A percentile compares a stretch with the other conserved stretches of the same genome.
Evolutionary conservation across 2,113 vertebrate species (phyloP).

Genomic region (Saguinus imperator): DNA sequence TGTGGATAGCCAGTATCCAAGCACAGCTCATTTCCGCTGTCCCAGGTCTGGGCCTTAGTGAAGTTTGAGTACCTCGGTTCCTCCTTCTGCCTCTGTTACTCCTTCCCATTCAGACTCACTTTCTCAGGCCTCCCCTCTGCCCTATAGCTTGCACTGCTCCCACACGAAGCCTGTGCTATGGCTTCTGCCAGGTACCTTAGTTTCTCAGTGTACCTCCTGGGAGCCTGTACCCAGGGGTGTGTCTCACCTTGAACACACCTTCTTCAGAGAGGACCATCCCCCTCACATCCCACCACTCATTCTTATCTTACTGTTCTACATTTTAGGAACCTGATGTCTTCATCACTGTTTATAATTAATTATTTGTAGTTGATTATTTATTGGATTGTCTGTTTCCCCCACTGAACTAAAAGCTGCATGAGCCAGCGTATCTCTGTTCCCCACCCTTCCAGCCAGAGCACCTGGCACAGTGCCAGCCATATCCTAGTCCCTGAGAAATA

Average conservation of each 20-base stretch:
- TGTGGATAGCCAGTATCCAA: background rate
- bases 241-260: background rate
- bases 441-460: background rate
- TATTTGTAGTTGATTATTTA: background rate
- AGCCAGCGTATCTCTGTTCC: background rate
- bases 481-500: background rate
- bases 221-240: fast-evolving
- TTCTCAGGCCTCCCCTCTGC: background rate
- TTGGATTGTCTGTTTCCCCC: background rate
- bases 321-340: background rate
- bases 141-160: fast-evolving
- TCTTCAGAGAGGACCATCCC: background rate
- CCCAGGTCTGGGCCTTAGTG: background rate
- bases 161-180: fast-evolving
- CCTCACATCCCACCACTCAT: too few relatives aligned
- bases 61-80: background rate
- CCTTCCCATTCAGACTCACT: background rate
- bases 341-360: background rate
- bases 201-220: background rate
- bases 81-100: background rate
- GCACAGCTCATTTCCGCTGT: background rate
- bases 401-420: background rate
- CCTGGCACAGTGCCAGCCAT: background rate
- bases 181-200: background rate
- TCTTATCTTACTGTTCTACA: background rate